These are phyloP conservation scores for Thalassophryne amazonica DNA, from an alignment of 2,797 vertebrate genomes.

Conservation along the genomic window DNA sequence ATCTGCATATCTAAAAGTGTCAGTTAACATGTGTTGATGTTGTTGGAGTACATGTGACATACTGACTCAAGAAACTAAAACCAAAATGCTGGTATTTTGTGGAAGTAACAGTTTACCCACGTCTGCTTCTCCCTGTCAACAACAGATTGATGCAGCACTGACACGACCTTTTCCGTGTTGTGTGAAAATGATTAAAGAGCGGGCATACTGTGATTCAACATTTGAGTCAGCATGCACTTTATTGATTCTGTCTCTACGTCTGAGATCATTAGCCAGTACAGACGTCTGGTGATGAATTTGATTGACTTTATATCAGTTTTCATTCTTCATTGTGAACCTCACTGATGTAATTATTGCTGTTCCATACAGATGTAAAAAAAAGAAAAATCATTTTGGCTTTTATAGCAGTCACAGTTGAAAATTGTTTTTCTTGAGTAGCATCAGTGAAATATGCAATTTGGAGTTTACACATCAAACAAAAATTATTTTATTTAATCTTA, in stretches of 20 bases:
- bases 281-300: conserved; percentile 27
- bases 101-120: conserved; percentile 7
- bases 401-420: too few relatives aligned
- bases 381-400: too few relatives aligned
- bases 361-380: too few relatives aligned
- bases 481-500: too few relatives aligned
- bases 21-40: too few relatives aligned
- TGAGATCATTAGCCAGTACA: conserved; percentile 47
- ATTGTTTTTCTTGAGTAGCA: too few relatives aligned
- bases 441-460: too few relatives aligned
- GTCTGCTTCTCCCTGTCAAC: conserved; percentile 46
- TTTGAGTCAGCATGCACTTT: conserved; percentile 65
- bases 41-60: not conserved
- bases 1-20: too few relatives aligned
- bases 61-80: not conserved
- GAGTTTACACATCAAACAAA: too few relatives aligned
- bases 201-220: conserved; percentile 74
- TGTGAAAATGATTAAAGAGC: conserved; percentile 71
- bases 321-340: conserved; percentile 5
- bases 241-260: conserved; percentile 65
- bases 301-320: conserved; percentile 18
- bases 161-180: conserved; percentile 75
- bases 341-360: too few relatives aligned
- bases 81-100: not conserved
- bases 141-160: conserved; percentile 48